phyloP scores from a whole-genome alignment of 2,888 invertebrate species.

The Lepidocyrtoides sp. region DNA sequence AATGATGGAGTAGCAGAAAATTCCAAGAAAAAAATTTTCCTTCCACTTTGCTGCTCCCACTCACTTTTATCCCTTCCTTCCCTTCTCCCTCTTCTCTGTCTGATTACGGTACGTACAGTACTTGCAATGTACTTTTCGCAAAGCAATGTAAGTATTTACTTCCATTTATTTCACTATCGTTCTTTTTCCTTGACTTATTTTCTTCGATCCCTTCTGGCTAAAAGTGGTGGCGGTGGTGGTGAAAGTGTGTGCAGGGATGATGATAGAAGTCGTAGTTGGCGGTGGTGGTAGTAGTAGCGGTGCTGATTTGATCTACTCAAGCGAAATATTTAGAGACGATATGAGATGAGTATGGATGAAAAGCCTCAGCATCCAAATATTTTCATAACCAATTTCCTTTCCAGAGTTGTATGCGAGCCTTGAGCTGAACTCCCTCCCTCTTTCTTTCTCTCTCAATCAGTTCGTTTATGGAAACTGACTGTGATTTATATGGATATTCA shows the following conservation, averaged over 20 bases:
- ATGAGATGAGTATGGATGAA: neutral
- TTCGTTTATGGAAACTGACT: neutral
- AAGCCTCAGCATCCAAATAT: conserved; percentile 41
- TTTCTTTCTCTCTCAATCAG: neutral
- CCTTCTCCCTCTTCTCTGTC: neutral
- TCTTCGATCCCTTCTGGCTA: neutral
- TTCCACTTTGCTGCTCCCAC: conserved; percentile 35
- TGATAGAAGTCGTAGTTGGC: neutral
- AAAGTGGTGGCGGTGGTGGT: neutral
- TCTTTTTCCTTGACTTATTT: neutral
- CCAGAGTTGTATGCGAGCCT: neutral
- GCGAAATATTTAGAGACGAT: conserved; percentile 1
- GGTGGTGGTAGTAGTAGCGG: neutral
- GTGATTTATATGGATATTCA: neutral
- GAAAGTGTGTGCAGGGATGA: neutral
- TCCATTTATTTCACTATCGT: neutral
- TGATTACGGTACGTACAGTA: neutral
- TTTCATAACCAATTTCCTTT: conserved; percentile 49
- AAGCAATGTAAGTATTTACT: neutral
- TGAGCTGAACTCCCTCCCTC: neutral
- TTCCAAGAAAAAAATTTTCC: conserved; percentile 1
- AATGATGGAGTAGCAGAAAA: neutral
- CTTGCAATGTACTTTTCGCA: neutral
- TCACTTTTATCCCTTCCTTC: conserved; percentile 37
- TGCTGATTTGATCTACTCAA: conserved; percentile 45